These are phyloP conservation scores for Agrypnia vestita DNA, from an alignment of 1,140 invertebrate species.

Conservation along the genomic window DNA sequence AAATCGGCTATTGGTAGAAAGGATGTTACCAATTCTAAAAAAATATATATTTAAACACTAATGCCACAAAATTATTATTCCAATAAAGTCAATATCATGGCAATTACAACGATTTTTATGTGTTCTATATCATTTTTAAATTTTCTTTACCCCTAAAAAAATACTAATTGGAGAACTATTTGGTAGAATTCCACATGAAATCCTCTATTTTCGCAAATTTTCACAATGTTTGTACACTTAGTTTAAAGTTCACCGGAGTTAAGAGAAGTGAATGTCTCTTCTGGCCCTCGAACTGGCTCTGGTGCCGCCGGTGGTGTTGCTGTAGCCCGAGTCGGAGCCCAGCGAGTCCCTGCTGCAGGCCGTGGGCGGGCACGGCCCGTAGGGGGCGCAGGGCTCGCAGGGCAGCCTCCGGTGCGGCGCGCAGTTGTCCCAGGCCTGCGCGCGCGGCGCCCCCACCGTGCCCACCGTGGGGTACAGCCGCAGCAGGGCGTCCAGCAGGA, in stretches of 20 bases:
- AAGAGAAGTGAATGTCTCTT: constrained; percentile 56
- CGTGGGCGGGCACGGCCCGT: constrained; percentile 68
- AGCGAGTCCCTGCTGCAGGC: constrained; percentile 70
- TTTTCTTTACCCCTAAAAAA: too few species aligned
- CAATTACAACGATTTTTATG: too few species aligned
- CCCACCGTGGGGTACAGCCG: constrained; percentile 76
- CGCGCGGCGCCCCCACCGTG: constrained; percentile 67
- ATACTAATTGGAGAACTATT: too few species aligned
- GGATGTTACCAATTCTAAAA: too few species aligned
- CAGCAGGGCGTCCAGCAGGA: constrained; percentile 73
- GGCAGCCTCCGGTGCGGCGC: constrained; percentile 66
- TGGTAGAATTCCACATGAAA: background rate
- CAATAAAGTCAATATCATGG: too few species aligned
- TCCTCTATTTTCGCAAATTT: constrained; percentile 19
- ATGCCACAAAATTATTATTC: too few species aligned
- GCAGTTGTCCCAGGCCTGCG: constrained; percentile 62
- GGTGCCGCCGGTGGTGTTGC: constrained; percentile 74
- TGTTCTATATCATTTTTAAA: too few species aligned
- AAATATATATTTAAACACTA: too few species aligned
- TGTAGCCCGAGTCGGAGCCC: constrained; percentile 75
- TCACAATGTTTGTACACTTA: constrained; percentile 3
- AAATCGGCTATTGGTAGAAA: too few species aligned
- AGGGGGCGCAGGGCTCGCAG: constrained; percentile 65
- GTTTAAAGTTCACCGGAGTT: constrained; percentile 5
- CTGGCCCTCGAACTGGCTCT: constrained; percentile 67